Evolutionary conservation across 2,888 invertebrate genomes (phyloP), one percentile per base, ranked within the genome.

Genomic region (Agriopis marginaria): DNA sequence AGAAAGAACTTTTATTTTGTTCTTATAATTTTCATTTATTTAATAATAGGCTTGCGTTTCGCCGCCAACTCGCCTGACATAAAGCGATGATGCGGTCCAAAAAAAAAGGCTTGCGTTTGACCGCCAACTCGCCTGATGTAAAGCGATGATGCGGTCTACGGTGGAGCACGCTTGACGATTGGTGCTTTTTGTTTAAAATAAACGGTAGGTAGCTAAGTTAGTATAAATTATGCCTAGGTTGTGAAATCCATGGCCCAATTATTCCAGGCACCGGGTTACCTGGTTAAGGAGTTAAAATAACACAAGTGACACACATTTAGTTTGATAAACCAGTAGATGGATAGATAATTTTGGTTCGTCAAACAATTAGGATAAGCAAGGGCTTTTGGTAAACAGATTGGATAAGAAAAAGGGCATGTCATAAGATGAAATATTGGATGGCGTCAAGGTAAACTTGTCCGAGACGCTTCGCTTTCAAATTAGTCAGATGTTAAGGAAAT

Each of bases 221-320:
- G 69, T 56, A 32, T 47, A 54, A 59, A 58, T 50, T 71, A 51
- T 71, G 56, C 70, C 66, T 69, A 49, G 51, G 55, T 72, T 70
- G 67, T 70, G 63, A 66, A 70, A 66, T 60, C 63, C 44, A 54
- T 68, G 73, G 59, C 66, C 74, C 42, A 59, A 70, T 40, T 68
- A 45, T 23, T 7, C 6, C 54, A 40, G 17, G 12, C 61, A 40
- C 32, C 62, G 68, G 68, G 68, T 74, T 62, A 74, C 74, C 72
- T 70, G 70, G 68, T 74, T 66, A 68, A 10, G 40, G 59, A 65
- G 51, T 32, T 54, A 68, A 61, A 71, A 63, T 59, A 69, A 61
- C 65, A 63, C 23, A 0, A 58, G 11, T 58, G 70, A 66, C 70
- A 66, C 66, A 66, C 63, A 70, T 70, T 53, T n/a, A 11, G 65